A percentile compares a stretch with the other conserved stretches of the same genome.
phyloP scores from a whole-genome alignment of 2,888 invertebrate species.

The Stictocephala bisonia region DNA sequence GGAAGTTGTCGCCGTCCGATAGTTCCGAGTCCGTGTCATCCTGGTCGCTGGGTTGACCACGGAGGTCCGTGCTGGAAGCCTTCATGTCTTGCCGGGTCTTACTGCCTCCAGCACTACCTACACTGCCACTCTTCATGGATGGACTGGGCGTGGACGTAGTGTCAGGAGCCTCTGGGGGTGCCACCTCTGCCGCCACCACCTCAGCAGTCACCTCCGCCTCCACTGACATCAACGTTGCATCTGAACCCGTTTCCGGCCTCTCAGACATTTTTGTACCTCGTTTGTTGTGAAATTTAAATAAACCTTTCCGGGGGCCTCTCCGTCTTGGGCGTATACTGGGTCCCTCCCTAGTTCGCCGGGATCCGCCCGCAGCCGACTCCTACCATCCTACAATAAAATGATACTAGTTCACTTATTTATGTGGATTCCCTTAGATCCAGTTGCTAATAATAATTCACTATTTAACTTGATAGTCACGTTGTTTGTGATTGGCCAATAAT shows the following conservation, averaged over 20 bases:
- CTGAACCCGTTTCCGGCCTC: conserved; percentile 41
- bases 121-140: conserved; percentile 41
- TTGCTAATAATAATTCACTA: too few relatives aligned
- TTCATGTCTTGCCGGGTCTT: conserved; percentile 20
- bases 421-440: too few relatives aligned
- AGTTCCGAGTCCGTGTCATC: conserved; percentile 85
- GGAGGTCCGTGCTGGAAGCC: conserved; percentile 31
- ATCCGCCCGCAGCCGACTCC: too few relatives aligned
- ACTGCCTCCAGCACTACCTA: conserved; percentile 29
- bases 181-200: not conserved
- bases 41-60: conserved; percentile 65
- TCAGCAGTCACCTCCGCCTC: conserved; percentile 2
- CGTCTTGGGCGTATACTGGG: too few relatives aligned
- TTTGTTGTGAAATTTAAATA: conserved; percentile 47
- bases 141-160: conserved; percentile 22
- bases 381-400: too few relatives aligned
- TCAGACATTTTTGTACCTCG: conserved; percentile 46
- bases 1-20: conserved; percentile 79
- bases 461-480: too few relatives aligned
- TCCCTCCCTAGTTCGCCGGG: too few relatives aligned
- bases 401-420: too few relatives aligned
- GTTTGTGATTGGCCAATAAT: too few relatives aligned
- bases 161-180: not conserved
- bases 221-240: conserved; percentile 41
- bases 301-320: too few relatives aligned